Evolutionary conservation across 2,113 vertebrate species (phyloP).

Genomic region (Oreochromis tanganicae): DNA sequence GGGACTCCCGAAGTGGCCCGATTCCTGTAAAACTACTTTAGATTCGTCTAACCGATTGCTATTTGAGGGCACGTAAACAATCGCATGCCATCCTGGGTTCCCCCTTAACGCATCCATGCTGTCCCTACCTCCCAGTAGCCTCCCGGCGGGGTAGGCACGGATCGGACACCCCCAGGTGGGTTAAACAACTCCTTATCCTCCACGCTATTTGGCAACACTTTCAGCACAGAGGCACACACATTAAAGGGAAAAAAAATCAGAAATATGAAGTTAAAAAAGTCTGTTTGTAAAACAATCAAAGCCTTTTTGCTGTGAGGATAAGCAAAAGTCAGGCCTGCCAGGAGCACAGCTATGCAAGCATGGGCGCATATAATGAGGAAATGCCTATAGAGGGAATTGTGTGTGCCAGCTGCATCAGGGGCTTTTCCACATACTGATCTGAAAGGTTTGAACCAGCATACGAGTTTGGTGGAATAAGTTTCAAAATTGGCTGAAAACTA

Average conservation of each 20-base stretch:
- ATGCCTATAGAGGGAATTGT: slow-evolving; percentile 41
- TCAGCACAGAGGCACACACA: not conserved
- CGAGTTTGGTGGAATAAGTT: not conserved
- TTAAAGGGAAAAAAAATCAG: not conserved
- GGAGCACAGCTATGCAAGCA: slow-evolving; percentile 22
- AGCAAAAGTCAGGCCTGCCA: not conserved
- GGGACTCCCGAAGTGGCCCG: not conserved
- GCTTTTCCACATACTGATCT: not conserved
- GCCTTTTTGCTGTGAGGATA: not conserved
- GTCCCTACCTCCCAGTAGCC: slow-evolving; percentile 17
- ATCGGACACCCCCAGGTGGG: slow-evolving; percentile 7
- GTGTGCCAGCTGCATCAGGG: slow-evolving; percentile 38
- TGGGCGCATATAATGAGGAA: slow-evolving; percentile 52
- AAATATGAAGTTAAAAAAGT: not conserved
- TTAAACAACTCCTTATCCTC: not conserved
- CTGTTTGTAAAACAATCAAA: not conserved
- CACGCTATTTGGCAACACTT: not conserved
- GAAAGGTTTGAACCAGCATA: not conserved
- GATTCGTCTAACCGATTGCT: not conserved
- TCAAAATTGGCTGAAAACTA: not conserved
- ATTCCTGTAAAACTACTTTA: not conserved
- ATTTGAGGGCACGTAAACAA: slow-evolving; percentile 16
- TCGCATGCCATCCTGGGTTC: slow-evolving; percentile 23
- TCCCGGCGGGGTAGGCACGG: slow-evolving; percentile 2
- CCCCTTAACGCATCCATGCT: not conserved